Evolutionary conservation across 2,113 vertebrate genomes (phyloP).

Genomic region (Gallinago media): DNA sequence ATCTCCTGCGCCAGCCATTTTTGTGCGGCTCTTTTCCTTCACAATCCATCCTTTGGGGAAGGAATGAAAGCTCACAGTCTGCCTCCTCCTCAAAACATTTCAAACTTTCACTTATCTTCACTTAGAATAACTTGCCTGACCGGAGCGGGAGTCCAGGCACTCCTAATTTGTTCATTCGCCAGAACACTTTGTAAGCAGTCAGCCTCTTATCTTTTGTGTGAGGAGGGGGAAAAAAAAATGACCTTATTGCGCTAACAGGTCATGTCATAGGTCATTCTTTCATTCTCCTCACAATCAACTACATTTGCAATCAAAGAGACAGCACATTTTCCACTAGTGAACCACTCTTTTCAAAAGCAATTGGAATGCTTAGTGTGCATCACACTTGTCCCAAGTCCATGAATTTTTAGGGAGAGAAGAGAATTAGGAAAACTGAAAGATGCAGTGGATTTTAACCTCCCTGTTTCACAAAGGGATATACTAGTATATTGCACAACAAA

Average conservation of each 20-base stretch:
- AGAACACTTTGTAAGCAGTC: slow-evolving; percentile 76
- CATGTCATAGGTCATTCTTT: slow-evolving; percentile 74
- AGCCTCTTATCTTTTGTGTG: slow-evolving; percentile 71
- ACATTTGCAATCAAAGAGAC: slow-evolving; percentile 70
- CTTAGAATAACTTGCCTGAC: slow-evolving; percentile 62
- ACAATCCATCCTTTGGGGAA: slow-evolving; percentile 15
- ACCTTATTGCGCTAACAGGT: slow-evolving; percentile 60
- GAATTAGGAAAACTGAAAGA: not conserved
- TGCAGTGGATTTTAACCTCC: not conserved
- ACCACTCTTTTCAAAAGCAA: slow-evolving; percentile 30
- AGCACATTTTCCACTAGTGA: slow-evolving; percentile 64
- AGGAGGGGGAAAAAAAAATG: slow-evolving; percentile 23
- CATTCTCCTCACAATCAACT: slow-evolving; percentile 70
- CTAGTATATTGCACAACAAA: not conserved
- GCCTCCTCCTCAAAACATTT: slow-evolving; percentile 58
- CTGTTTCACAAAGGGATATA: not conserved
- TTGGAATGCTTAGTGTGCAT: slow-evolving; percentile 34
- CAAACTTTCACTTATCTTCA: slow-evolving; percentile 68
- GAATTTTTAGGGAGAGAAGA: slow-evolving; percentile 17
- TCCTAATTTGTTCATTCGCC: slow-evolving; percentile 74
- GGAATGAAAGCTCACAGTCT: not conserved
- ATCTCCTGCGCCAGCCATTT: not conserved
- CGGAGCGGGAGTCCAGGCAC: slow-evolving; percentile 5
- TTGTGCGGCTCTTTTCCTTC: not conserved
- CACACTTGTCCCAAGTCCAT: not conserved